Base-by-base conservation (phyloP, 2,888 invertebrate genomes). In the Mythimna vitellina region DNA sequence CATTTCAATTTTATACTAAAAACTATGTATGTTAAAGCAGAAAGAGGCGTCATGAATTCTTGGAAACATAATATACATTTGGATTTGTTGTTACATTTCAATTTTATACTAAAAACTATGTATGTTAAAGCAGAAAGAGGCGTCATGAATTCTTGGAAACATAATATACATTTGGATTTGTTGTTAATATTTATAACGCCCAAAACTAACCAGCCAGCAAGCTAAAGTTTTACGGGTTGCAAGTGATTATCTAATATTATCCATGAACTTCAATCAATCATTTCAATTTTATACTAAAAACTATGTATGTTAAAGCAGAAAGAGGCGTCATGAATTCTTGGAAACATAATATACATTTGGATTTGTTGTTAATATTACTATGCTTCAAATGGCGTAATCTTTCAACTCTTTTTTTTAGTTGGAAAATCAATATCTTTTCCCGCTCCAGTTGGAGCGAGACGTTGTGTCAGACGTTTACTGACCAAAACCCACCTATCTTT, bases 111-210 rank as follows among this genome's bases (percentile, higher is more conserved):
- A 32, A 1, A 20, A 76, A 0, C 12, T 17, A 29, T 42, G n/a
- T 49, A 12, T n/a, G n/a, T n/a, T n/a, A n/a, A n/a, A n/a, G n/a
- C 3, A 2, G 9, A n/a, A 14, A 7, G 17, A 49, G 20, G 20
- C 38, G 9, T 49, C 17, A 57, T 14, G 14, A 9, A 29, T 9
- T 35, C 6, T 51, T 61, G 35, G n/a, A n/a, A 51, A 56, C 5
- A n/a, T n/a, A n/a, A 17, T 12, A 35, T 8, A 12, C 8, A 20
- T 38, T 42, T 32, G 32, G 32, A 35, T 56, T 61, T n/a, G n/a
- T n/a, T n/a, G n/a, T n/a, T n/a, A n/a, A n/a, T n/a, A n/a, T 72
- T 60, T 71, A 58, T 73, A 29, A 1, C 22, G n/a, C 12, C 53
- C 1, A 61, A 69, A 54, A 62, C 22, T 17, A 75, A 64, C 56